Conservation (phyloP, 1,140 invertebrate genomes). For the Zaprionus taronus region DNA sequence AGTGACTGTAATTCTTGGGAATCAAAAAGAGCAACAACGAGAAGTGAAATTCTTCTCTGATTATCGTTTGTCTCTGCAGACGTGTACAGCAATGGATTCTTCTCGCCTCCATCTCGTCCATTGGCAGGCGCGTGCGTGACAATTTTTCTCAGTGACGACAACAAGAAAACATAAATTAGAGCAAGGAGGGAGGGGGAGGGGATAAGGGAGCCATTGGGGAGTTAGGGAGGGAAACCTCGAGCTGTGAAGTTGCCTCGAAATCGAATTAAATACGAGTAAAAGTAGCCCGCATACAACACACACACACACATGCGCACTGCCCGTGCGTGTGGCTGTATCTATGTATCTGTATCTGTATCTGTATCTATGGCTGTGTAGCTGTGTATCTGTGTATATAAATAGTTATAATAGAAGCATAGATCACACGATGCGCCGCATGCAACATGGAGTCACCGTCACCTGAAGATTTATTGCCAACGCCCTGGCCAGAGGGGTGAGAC, state of each 20-base stretch:
- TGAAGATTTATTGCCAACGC: slow-evolving; percentile 74
- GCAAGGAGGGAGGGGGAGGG: slow-evolving; percentile 7
- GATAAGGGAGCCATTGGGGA: slow-evolving; percentile 18
- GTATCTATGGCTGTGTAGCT: slow-evolving; percentile 27
- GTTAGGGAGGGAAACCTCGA: not conserved
- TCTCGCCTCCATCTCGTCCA: slow-evolving; percentile 7
- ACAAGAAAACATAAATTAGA: slow-evolving; percentile 75
- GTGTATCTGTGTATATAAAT: slow-evolving; percentile 54
- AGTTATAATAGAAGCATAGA: slow-evolving; percentile 82
- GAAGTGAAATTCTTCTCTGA: slow-evolving; percentile 24
- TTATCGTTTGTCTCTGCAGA: slow-evolving; percentile 29
- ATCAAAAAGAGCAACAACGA: slow-evolving; percentile 26
- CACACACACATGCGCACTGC: slow-evolving; percentile 39
- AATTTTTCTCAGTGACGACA: slow-evolving; percentile 59
- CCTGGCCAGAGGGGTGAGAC: slow-evolving; percentile 53
- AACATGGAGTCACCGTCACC: slow-evolving; percentile 80
- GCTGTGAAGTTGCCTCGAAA: slow-evolving; percentile 45
- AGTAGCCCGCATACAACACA: slow-evolving; percentile 30
- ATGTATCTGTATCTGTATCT: slow-evolving; percentile 19
- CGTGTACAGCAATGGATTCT: slow-evolving; percentile 42
- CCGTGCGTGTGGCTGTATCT: slow-evolving; percentile 15
- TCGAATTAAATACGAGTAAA: slow-evolving; percentile 76
- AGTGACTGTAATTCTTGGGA: slow-evolving; percentile 35
- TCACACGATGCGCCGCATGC: slow-evolving; percentile 78
- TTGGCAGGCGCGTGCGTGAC: slow-evolving; percentile 62